Percentiles rank a stretch among this genome's conserved stretches.
Conservation (phyloP, 2,888 invertebrate genomes). For the Lasioglossum zephyrum region DNA sequence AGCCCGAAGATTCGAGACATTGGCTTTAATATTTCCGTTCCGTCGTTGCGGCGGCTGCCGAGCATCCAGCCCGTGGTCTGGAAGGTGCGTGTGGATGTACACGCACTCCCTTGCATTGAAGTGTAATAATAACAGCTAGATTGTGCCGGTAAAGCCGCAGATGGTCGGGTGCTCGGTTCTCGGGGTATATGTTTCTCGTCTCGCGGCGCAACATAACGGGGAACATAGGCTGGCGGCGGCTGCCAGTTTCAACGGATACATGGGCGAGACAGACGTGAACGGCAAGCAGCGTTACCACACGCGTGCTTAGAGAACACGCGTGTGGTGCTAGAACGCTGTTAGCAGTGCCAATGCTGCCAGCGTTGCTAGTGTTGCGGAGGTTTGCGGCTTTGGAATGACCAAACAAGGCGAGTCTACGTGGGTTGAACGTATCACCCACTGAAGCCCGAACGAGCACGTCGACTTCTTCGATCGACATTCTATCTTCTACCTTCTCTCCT, state of each 20-base stretch:
- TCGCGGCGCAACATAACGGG: constrained; percentile 38
- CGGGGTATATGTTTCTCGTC: constrained; percentile 34
- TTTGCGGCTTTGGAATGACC: constrained; percentile 54
- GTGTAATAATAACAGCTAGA: constrained; percentile 1
- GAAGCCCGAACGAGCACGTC: constrained; percentile 71
- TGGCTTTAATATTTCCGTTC: neutral
- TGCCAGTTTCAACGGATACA: constrained; percentile 40
- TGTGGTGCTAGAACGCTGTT: constrained; percentile 37
- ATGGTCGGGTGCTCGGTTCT: constrained; percentile 18
- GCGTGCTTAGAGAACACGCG: constrained; percentile 48
- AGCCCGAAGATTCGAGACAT: neutral
- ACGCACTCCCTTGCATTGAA: neutral
- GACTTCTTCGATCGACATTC: constrained; percentile 35
- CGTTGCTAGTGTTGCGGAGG: constrained; percentile 24
- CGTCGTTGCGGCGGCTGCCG: neutral
- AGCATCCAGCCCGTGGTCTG: neutral
- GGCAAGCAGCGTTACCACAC: constrained; percentile 41
- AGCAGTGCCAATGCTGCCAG: neutral
- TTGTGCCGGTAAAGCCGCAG: constrained; percentile 23
- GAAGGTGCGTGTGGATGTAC: neutral
- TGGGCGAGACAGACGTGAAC: constrained; percentile 4
- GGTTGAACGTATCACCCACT: constrained; percentile 73
- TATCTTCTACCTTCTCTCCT: neutral
- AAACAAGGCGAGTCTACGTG: constrained; percentile 74
- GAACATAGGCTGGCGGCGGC: constrained; percentile 14